These are phyloP conservation scores for Phallusia fumigata DNA, from an alignment of 23 tunicate genomes.

Conservation along the genomic window DNA sequence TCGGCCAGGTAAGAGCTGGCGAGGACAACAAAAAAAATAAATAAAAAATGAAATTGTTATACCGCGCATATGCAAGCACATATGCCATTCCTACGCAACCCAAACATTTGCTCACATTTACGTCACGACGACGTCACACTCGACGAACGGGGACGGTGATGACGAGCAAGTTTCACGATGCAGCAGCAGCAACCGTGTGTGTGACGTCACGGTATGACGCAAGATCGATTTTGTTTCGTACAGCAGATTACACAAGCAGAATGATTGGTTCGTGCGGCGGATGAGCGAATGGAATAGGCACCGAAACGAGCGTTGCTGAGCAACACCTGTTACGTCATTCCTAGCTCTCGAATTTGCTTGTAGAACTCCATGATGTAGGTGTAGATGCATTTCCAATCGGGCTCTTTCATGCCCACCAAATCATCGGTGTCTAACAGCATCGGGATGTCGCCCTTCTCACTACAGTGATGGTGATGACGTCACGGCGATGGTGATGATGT, in stretches of 20 bases:
- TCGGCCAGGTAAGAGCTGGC: conserved; percentile 10
- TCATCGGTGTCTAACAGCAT: conserved; percentile 74
- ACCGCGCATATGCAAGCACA: conserved; percentile 7
- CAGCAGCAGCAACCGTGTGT: too few species aligned
- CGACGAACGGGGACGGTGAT: conserved; percentile 15
- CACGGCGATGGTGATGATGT: neutral
- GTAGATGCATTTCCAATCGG: conserved; percentile 96
- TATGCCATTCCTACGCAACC: conserved; percentile 12
- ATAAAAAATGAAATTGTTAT: neutral
- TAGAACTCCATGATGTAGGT: conserved; percentile 90
- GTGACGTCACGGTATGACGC: neutral
- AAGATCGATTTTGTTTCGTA: neutral
- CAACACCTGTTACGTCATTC: conserved; percentile 18
- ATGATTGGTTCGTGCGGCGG: neutral
- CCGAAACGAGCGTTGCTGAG: neutral
- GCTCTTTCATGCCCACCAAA: conserved; percentile 54
- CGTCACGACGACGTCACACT: conserved; percentile 13
- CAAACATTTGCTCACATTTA: conserved; percentile 1
- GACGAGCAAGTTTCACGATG: neutral
- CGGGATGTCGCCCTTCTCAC: conserved; percentile 51
- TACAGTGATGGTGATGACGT: neutral
- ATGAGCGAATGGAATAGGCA: neutral
- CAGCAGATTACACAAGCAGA: neutral
- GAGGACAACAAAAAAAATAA: neutral
- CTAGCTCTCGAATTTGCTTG: conserved; percentile 75